A percentile compares a stretch with the other conserved stretches of the same genome.
These are phyloP conservation scores for Cheilosia variabilis DNA, from an alignment of 2,888 invertebrate genomes.

Conservation along the genomic window DNA sequence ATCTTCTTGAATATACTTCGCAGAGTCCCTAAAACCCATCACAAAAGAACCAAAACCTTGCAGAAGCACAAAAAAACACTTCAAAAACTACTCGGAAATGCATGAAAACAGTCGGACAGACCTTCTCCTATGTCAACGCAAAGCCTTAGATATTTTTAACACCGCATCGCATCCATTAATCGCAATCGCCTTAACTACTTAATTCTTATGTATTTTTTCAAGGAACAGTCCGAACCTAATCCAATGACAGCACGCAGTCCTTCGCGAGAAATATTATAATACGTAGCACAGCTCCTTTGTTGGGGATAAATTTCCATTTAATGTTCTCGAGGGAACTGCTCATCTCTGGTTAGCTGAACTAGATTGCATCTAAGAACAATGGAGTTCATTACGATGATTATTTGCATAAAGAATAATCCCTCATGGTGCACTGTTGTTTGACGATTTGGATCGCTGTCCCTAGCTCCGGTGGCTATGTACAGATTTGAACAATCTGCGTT, in stretches of 20 bases:
- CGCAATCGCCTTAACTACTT: too few species aligned
- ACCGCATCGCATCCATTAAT: too few species aligned
- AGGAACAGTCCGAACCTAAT: not conserved
- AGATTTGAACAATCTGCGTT: constrained; percentile 1
- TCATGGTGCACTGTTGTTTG: not conserved
- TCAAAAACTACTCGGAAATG: too few species aligned
- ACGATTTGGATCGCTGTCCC: not conserved
- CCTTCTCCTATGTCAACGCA: too few species aligned
- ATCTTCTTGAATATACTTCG: too few species aligned
- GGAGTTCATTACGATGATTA: constrained; percentile 25
- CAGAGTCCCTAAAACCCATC: too few species aligned
- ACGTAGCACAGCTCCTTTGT: constrained; percentile 6
- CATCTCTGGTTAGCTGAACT: constrained; percentile 22
- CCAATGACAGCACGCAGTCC: not conserved
- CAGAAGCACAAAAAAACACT: too few species aligned
- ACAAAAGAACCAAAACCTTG: too few species aligned
- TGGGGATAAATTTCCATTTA: constrained; percentile 15
- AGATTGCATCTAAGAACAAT: constrained; percentile 29
- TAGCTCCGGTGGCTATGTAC: not conserved
- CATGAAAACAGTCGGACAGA: too few species aligned
- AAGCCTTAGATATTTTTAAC: too few species aligned
- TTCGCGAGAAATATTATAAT: not conserved
- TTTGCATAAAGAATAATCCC: constrained; percentile 32
- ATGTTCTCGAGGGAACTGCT: constrained; percentile 18
- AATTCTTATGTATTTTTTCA: too few species aligned